Base-by-base conservation (phyloP, 2,797 vertebrate genomes). In the Takifugu rubripes region DNA sequence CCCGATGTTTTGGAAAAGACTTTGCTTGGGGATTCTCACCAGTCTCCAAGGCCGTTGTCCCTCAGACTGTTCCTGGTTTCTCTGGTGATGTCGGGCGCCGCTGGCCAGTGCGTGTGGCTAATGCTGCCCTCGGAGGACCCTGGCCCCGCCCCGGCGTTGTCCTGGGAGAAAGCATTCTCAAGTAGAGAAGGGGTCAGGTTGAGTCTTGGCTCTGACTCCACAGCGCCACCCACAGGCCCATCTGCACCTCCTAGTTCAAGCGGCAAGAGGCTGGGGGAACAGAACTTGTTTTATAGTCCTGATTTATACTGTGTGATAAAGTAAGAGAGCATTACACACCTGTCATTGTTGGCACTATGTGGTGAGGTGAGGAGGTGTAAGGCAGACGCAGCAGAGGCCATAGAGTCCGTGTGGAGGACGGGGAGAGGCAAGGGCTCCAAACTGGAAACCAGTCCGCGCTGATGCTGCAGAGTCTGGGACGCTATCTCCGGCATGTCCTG, bases 401-500 rank as follows among this genome's bases (percentile, higher is more conserved):
- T 99, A 44, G 94, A 96, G 84, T 98, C 94, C 0, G 89, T 73
- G 0, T 93, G 93, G 2, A 92, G 89, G 14, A 70, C 66, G 3
- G 93, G 92, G 48, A 92, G 89, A 49, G 78, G 83, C 24, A 70
- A 60, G 17, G 83, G 40, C 25, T 88, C 87, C 56, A 84, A 42
- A 27, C 74, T 65, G 61, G 84, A 83, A 6, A 78, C 85, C 10
- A 29, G 75, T 10, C 1, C 72, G 1, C 80, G 82, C 69, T 91
- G 84, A 7, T 87, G 82, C 60, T 93, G 93, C 70, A 97, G 74
- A 0, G 95, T 94, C 87, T 98, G 95, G 0, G 97, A 96, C 0
- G 97, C 95, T 0, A 99, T 97, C 85, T 98, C 97, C 0, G 97
- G 96, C 81, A 98, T 98, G 49, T 98, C 96, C 77, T 97, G 96